Conservation (phyloP, 1,140 invertebrate genomes). For the Drosophila sproati region DNA sequence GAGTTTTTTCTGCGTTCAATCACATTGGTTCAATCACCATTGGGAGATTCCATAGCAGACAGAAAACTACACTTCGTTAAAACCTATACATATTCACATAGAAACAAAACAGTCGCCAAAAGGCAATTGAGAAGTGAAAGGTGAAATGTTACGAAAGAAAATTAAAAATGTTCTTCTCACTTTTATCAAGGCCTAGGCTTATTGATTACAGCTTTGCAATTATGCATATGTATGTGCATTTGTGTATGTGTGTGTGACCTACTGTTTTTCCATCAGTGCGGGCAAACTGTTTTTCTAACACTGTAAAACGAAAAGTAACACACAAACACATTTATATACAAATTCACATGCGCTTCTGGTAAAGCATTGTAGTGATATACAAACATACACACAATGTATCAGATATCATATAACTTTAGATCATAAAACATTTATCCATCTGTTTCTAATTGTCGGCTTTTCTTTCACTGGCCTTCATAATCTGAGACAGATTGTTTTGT, state of each 20-base stretch:
- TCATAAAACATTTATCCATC: conserved; percentile 13
- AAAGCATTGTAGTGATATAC: background rate
- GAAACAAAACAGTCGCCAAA: conserved; percentile 31
- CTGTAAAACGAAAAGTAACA: background rate
- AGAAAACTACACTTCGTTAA: conserved; percentile 49
- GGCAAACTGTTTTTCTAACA: background rate
- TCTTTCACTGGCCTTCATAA: conserved; percentile 20
- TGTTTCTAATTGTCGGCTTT: conserved; percentile 10
- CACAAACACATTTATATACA: background rate
- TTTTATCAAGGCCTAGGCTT: conserved; percentile 41
- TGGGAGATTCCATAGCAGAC: conserved; percentile 18
- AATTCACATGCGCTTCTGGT: conserved; percentile 1
- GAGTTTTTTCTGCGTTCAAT: conserved; percentile 55
- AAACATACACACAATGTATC: background rate
- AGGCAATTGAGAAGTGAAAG: conserved; percentile 28
- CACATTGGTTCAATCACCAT: conserved; percentile 41
- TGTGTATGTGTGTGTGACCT: background rate
- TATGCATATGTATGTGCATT: background rate
- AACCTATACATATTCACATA: conserved; percentile 67
- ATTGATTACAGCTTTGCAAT: conserved; percentile 36
- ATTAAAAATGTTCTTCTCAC: too few relatives aligned
- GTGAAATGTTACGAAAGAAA: conserved; percentile 8
- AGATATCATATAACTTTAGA: conserved; percentile 4
- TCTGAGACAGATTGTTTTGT: conserved; percentile 14
- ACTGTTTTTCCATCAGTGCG: background rate